Conservation (phyloP, 2,888 invertebrate genomes). For the Zeuzera pyrina region DNA sequence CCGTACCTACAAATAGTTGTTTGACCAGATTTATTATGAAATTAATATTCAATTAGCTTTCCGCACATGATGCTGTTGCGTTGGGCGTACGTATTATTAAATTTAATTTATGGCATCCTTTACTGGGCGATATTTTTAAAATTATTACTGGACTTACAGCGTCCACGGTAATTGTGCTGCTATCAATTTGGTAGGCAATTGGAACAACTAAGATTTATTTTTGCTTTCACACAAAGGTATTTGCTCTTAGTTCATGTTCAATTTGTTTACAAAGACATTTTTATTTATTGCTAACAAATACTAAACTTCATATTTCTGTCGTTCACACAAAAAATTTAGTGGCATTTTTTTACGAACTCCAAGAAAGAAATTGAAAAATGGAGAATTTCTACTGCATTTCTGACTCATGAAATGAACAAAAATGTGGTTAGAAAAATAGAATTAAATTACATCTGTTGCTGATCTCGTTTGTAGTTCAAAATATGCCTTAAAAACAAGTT, state of each 20-base stretch:
- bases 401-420: too few relatives aligned
- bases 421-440: too few relatives aligned
- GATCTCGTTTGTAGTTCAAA: too few relatives aligned
- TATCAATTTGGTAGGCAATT: conserved; percentile 35
- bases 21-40: conserved; percentile 65
- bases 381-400: too few relatives aligned
- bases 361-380: too few relatives aligned
- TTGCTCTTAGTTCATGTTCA: conserved; percentile 4
- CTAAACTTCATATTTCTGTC: too few relatives aligned
- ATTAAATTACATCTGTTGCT: too few relatives aligned
- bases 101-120: conserved; percentile 70
- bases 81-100: conserved; percentile 70
- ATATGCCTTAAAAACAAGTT: too few relatives aligned
- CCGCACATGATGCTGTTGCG: conserved; percentile 66
- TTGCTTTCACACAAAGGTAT: conserved; percentile 9
- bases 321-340: too few relatives aligned
- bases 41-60: conserved; percentile 74
- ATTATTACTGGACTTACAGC: conserved; percentile 57
- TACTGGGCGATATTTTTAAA: conserved; percentile 64
- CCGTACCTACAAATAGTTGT: conserved; percentile 42
- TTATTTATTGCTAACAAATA: too few relatives aligned
- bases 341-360: too few relatives aligned
- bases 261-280: conserved; percentile 17
- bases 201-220: conserved; percentile 16
- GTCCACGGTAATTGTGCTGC: conserved; percentile 48